These are phyloP conservation scores for Turritopsis dohrnii DNA, from an alignment of 30 jellyfish, hydroid and myxozoan genomes.

Conservation along the genomic window DNA sequence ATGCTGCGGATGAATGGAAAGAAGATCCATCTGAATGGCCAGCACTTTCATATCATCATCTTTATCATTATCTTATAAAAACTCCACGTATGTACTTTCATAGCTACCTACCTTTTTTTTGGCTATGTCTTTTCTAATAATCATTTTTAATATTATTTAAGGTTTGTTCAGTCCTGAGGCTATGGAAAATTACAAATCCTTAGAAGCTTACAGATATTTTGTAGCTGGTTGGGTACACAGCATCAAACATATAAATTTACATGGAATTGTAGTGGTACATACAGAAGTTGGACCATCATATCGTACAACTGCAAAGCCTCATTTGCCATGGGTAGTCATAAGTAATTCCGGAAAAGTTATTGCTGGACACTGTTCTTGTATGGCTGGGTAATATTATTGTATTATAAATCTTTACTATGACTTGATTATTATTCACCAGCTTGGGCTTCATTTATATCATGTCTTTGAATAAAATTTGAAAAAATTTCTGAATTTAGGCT, in stretches of 20 bases:
- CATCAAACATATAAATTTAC: background rate
- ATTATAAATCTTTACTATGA: background rate
- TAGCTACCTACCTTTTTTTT: too few species aligned
- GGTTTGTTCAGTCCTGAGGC: too few species aligned
- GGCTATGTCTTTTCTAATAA: too few species aligned
- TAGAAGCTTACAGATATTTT: background rate
- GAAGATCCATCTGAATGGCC: too few species aligned
- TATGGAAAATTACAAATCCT: too few species aligned
- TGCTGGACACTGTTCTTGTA: constrained; percentile 10
- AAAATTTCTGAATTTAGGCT: background rate
- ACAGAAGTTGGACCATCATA: background rate
- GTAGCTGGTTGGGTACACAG: constrained; percentile 10
- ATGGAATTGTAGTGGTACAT: background rate
- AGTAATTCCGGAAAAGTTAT: background rate
- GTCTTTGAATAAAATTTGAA: too few species aligned
- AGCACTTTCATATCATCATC: too few species aligned
- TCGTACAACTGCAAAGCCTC: background rate
- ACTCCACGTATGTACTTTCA: too few species aligned
- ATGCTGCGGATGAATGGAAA: too few species aligned
- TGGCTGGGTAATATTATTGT: background rate
- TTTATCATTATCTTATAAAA: too few species aligned
- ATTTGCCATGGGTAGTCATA: too few species aligned
- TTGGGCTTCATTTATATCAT: background rate
- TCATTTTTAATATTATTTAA: too few species aligned
- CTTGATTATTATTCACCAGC: background rate